phyloP scores from a whole-genome alignment of 2,797 vertebrate genomes.

The Propithecus perrieri region DNA sequence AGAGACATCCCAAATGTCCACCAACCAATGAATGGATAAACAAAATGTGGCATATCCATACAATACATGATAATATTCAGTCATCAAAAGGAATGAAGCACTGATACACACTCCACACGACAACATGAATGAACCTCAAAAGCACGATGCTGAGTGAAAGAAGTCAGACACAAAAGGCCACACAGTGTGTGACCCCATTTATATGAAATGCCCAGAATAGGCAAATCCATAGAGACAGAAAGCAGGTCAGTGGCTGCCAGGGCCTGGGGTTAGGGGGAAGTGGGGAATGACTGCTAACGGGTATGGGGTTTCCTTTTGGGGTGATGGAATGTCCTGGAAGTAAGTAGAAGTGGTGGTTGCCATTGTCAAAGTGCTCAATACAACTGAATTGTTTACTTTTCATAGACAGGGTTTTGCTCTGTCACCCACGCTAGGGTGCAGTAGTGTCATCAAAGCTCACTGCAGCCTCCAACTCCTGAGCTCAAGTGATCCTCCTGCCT shows the following conservation, averaged over 20 bases:
- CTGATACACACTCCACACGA: fast-evolving
- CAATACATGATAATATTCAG: neutral
- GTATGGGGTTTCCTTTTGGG: neutral
- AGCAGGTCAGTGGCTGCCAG: neutral
- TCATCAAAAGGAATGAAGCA: neutral
- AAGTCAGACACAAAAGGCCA: neutral
- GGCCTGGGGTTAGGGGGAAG: neutral
- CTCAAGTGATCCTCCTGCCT: neutral
- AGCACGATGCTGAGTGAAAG: fast-evolving
- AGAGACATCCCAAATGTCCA: neutral
- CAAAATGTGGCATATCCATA: neutral
- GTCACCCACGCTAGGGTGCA: neutral
- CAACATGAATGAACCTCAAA: fast-evolving
- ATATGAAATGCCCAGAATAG: fast-evolving
- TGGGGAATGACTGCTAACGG: neutral
- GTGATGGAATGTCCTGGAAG: neutral
- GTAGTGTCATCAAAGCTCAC: neutral
- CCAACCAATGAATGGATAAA: fast-evolving
- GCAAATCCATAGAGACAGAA: neutral
- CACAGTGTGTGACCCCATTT: neutral
- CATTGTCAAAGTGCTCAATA: too few relatives aligned
- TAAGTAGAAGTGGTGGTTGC: neutral
- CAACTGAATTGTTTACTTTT: neutral
- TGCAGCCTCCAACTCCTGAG: neutral
- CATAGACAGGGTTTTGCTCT: neutral